Conservation (phyloP, 2,113 vertebrate genomes). For the Sprattus sprattus region DNA sequence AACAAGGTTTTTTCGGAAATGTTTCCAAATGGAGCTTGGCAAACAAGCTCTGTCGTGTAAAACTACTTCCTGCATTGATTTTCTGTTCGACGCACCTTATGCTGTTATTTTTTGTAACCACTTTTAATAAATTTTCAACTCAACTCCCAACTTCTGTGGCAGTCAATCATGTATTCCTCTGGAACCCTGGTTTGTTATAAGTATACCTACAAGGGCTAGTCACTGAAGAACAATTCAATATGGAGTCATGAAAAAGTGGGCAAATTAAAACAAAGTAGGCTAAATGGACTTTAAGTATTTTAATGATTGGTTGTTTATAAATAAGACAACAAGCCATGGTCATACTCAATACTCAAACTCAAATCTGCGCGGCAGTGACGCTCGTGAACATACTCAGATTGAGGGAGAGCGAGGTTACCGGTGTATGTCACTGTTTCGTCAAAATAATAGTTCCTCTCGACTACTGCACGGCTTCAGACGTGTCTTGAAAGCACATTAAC, state of each 20-base stretch:
- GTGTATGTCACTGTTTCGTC: not conserved
- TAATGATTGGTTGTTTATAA: not conserved
- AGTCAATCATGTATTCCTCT: not conserved
- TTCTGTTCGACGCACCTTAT: conserved; percentile 65
- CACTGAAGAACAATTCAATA: not conserved
- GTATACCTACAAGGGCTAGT: not conserved
- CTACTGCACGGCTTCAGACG: too few species aligned
- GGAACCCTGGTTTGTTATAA: not conserved
- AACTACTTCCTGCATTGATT: conserved; percentile 42
- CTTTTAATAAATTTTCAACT: conserved; percentile 66
- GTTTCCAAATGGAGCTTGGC: conserved; percentile 24
- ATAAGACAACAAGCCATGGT: too few species aligned
- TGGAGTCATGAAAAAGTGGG: not conserved
- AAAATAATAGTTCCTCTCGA: not conserved
- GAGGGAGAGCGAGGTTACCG: not conserved
- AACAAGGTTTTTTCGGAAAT: not conserved
- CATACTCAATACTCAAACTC: too few species aligned
- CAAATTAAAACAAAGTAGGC: not conserved
- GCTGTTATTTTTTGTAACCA: conserved; percentile 65
- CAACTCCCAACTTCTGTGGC: not conserved
- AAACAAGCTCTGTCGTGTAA: conserved; percentile 49
- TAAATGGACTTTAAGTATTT: not conserved
- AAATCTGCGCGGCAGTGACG: not conserved
- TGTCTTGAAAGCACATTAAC: not conserved
- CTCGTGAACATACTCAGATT: not conserved